Conservation (phyloP, 2,888 invertebrate genomes). For the Rhaphigaster nebulosa region DNA sequence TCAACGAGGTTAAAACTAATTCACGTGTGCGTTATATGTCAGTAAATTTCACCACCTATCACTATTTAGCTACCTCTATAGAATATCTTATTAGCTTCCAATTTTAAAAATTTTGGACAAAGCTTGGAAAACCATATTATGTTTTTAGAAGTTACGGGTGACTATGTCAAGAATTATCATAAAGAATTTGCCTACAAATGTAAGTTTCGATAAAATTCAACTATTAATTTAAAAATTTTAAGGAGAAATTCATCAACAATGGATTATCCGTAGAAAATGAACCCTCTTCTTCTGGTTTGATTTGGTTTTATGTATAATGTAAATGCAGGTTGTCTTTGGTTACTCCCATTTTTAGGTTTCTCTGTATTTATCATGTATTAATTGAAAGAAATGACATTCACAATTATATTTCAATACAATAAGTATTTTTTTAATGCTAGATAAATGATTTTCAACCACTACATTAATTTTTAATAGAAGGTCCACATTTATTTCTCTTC, state of each 20-base stretch:
- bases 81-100: not conserved
- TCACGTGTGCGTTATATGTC: slow-evolving; percentile 19
- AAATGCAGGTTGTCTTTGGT: too few relatives aligned
- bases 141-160: not conserved
- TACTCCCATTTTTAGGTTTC: too few relatives aligned
- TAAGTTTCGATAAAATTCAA: slow-evolving; percentile 70
- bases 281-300: too few relatives aligned
- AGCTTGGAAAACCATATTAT: not conserved
- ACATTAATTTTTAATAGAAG: too few relatives aligned
- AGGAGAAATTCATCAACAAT: not conserved
- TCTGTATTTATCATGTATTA: too few relatives aligned
- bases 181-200: slow-evolving; percentile 90
- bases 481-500: too few relatives aligned
- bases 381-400: too few relatives aligned
- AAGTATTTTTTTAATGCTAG: too few relatives aligned
- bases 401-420: too few relatives aligned
- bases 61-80: not conserved
- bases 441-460: too few relatives aligned
- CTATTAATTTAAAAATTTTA: not conserved
- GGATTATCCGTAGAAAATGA: too few relatives aligned
- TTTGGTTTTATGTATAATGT: too few relatives aligned
- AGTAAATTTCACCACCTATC: not conserved
- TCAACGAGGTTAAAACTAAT: not conserved
- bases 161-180: slow-evolving; percentile 89
- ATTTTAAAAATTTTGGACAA: not conserved